These are phyloP conservation scores for Campaea margaritaria DNA, from an alignment of 2,888 invertebrate species.

Conservation along the genomic window DNA sequence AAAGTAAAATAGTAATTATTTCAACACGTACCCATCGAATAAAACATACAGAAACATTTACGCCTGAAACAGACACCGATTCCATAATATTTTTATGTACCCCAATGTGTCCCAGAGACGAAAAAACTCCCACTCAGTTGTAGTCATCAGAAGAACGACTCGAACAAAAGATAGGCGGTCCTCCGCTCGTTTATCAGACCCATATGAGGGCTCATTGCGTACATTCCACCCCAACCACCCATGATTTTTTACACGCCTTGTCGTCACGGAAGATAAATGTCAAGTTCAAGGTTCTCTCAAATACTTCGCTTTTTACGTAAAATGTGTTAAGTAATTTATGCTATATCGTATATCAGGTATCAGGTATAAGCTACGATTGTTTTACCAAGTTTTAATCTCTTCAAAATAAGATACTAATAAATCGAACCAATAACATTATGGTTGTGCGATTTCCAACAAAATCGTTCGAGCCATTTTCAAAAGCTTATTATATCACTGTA, in stretches of 20 bases:
- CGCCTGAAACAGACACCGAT: constrained; percentile 3
- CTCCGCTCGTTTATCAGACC: constrained; percentile 50
- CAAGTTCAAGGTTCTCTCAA: constrained; percentile 41
- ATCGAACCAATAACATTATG: too few species aligned
- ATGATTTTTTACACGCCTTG: constrained; percentile 42
- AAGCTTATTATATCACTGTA: too few species aligned
- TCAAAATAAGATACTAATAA: too few species aligned
- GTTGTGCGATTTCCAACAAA: too few species aligned
- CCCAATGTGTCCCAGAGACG: constrained; percentile 29
- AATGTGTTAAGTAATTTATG: background rate
- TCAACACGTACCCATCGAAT: too few species aligned
- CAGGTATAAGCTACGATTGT: too few species aligned
- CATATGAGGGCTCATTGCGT: constrained; percentile 40
- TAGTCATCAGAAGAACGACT: constrained; percentile 46
- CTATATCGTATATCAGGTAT: too few species aligned
- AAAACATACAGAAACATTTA: background rate
- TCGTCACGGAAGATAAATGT: constrained; percentile 45
- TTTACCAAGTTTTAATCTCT: too few species aligned
- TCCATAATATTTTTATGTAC: constrained; percentile 39
- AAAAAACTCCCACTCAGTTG: constrained; percentile 45
- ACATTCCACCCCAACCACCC: constrained; percentile 29
- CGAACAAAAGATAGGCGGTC: constrained; percentile 53
- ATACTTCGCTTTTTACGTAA: background rate
- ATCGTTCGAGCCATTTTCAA: too few species aligned
- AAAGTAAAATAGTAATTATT: too few species aligned